A percentile compares a stretch with the other conserved stretches of the same genome.
phyloP scores from a whole-genome alignment of 2,797 vertebrate species.

The Melopsittacus undulatus region DNA sequence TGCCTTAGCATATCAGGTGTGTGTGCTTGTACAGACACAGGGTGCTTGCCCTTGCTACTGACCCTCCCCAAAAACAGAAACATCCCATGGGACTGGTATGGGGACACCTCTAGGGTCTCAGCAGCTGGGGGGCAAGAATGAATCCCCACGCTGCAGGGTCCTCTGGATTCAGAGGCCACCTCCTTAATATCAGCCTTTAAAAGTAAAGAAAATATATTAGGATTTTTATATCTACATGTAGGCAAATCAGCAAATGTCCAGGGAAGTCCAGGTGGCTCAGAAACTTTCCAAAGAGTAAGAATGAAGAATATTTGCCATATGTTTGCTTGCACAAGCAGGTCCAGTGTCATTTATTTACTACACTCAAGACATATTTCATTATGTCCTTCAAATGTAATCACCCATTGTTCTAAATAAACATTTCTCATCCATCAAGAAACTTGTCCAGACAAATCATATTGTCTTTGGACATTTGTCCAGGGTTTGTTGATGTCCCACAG shows the following conservation, averaged over 20 bases:
- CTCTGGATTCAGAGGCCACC: neutral
- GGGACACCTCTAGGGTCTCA: neutral
- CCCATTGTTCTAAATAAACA: neutral
- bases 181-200: neutral
- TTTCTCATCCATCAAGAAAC: neutral
- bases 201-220: neutral
- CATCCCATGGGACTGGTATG: neutral
- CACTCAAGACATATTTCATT: neutral
- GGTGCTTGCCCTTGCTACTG: neutral
- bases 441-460: neutral
- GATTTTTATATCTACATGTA: neutral
- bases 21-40: fast-evolving
- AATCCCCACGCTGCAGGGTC: neutral
- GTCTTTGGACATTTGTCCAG: neutral
- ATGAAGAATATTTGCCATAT: neutral
- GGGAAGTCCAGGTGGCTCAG: neutral
- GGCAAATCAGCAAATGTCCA: neutral
- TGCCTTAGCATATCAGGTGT: fast-evolving
- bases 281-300: neutral
- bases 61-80: neutral
- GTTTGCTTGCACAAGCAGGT: neutral
- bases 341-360: neutral
- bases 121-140: neutral
- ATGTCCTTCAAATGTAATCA: neutral
- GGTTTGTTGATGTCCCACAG: neutral